Conservation (phyloP, 30 jellyfish, hydroid and myxozoan genomes). For the Pseudorhiza aurosa region DNA sequence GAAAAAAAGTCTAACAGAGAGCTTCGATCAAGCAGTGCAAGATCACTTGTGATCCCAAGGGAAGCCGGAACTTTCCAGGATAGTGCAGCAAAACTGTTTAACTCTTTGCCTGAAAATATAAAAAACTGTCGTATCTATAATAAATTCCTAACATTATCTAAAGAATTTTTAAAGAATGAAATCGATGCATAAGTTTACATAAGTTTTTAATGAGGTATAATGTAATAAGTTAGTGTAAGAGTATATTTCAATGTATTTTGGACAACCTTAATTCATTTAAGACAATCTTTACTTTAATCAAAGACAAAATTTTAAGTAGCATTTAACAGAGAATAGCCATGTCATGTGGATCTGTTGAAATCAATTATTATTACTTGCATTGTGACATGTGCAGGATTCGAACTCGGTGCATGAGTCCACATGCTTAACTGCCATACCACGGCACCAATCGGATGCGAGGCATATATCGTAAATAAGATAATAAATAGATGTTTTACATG, state of each 20-base stretch:
- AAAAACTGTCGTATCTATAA: slow-evolving; percentile 39
- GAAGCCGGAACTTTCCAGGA: slow-evolving; percentile 57
- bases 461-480: no score
- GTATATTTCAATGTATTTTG: not conserved
- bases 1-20: slow-evolving; percentile 45
- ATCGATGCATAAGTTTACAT: slow-evolving; percentile 5
- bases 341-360: slow-evolving; percentile 14
- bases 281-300: not conserved
- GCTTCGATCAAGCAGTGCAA: slow-evolving; percentile 51
- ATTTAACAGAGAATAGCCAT: slow-evolving; percentile 9
- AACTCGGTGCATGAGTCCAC: no score
- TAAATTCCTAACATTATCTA: slow-evolving; percentile 18
- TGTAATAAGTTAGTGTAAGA: not conserved
- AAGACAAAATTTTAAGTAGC: slow-evolving; percentile 15
- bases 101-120: slow-evolving; percentile 49
- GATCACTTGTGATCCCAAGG: slow-evolving; percentile 58
- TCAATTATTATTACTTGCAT: not conserved
- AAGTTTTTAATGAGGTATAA: slow-evolving; percentile 4
- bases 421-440: no score
- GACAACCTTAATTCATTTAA: slow-evolving; percentile 8
- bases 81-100: slow-evolving; percentile 38
- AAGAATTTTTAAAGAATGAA: slow-evolving; percentile 18
- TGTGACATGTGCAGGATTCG: no score
- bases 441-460: no score
- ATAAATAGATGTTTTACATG: no score